Evolutionary conservation across 2,113 vertebrate genomes (phyloP), one percentile per base, ranked within the genome.

Genomic region (Archilochus colubris): DNA sequence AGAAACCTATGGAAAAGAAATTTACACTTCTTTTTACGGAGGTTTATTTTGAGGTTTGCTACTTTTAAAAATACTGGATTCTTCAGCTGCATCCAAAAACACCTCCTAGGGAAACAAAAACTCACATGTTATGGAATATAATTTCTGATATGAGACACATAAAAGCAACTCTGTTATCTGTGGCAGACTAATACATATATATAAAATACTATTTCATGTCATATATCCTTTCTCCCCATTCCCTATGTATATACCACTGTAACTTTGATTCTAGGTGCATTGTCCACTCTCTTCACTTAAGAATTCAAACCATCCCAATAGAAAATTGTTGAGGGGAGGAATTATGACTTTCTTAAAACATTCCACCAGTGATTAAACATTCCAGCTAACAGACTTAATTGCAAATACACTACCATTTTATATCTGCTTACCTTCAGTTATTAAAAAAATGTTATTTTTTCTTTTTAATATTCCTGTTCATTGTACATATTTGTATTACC

Each of bases 31-130:
- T 82, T 95, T 95, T 92, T 79, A 96, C 89, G 22, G 8, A 94
- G 87, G 86, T 95, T 96, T 70, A 61, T 95, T 96, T 97, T 97
- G 68, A 94, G 38, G n/a, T 91, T 96, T 83, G n/a, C 88, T 95
- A 54, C 53, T 67, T 95, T 94, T 92, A 81, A 96, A 94, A 97
- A 92, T 91, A 86, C 77, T 87, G 25, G 2, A 19, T 90, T 64
- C 67, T 96, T 95, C 53, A 95, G 58, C 38, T 95, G 58, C 43
- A 82, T 43, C 31, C 48, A 83, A 58, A 84, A 93, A 62, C 7
- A 64, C 2, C 27, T 86, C 77, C 82, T 77, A 31, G 95, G 57
- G 78, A 96, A 97, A 91, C 86, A 40, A 91, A 75, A 94, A 78
- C 63, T 31, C 51, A 59, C 88, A 31, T 92, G 12, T 62, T 54